Evolutionary conservation across 2,888 invertebrate genomes (phyloP).

Genomic region (Heliothis peltigera): DNA sequence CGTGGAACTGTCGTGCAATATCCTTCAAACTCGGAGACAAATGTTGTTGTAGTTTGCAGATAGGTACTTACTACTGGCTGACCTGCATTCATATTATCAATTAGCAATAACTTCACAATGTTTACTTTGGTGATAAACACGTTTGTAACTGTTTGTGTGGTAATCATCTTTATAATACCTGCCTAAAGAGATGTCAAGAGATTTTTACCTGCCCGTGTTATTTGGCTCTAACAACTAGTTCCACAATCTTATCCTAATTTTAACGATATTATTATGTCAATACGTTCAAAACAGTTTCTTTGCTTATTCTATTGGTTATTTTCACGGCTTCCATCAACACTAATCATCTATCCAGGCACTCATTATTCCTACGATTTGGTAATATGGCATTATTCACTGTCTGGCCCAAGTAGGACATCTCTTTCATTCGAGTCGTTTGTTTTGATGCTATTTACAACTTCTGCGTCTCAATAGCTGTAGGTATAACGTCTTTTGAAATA

Average conservation of each 20-base stretch:
- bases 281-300: slow-evolving; percentile 9
- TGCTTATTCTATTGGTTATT: slow-evolving; percentile 36
- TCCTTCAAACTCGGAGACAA: not conserved
- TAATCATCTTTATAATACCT: not conserved
- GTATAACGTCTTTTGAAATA: slow-evolving; percentile 28
- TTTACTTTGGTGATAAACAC: slow-evolving; percentile 9
- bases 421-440: slow-evolving; percentile 38
- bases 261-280: not conserved
- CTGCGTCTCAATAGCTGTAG: slow-evolving; percentile 22
- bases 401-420: slow-evolving; percentile 45
- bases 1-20: not conserved
- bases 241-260: not conserved
- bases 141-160: not conserved
- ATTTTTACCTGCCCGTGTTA: not conserved
- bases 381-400: slow-evolving; percentile 42
- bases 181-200: not conserved
- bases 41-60: slow-evolving; percentile 19
- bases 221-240: not conserved
- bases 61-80: slow-evolving; percentile 1
- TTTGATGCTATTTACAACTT: slow-evolving; percentile 47
- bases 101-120: slow-evolving; percentile 16
- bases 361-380: slow-evolving; percentile 52
- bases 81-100: slow-evolving; percentile 13
- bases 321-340: slow-evolving; percentile 30
- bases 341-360: slow-evolving; percentile 30